Evolutionary conservation across 2,797 vertebrate genomes (phyloP).

Genomic region (Passerculus sandwichensis): DNA sequence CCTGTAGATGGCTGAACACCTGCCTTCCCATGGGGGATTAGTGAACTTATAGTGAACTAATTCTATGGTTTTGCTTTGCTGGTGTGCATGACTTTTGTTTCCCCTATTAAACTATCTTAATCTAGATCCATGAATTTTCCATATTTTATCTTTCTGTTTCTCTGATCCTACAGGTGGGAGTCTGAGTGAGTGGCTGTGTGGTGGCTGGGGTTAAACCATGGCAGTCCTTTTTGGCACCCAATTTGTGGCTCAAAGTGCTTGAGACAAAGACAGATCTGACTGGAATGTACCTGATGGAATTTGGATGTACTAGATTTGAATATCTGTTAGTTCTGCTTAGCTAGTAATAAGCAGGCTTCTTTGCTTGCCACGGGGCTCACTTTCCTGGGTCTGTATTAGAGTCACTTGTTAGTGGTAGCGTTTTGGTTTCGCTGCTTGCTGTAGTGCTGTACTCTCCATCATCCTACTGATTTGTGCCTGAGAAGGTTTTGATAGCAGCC

Average conservation of each 20-base stretch:
- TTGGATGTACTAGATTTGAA: neutral
- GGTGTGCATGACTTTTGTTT: neutral
- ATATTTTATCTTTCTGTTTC: neutral
- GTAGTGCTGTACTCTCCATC: neutral
- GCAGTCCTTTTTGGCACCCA: neutral
- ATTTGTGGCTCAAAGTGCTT: neutral
- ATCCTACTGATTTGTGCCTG: neutral
- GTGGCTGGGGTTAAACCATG: neutral
- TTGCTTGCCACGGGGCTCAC: neutral
- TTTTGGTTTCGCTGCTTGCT: accelerated
- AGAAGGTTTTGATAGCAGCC: neutral
- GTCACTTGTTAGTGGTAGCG: neutral
- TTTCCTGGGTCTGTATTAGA: neutral
- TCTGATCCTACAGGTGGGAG: accelerated
- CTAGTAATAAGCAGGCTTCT: neutral
- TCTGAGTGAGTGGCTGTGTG: neutral
- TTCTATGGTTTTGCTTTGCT: neutral
- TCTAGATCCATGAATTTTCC: neutral
- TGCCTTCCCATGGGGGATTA: neutral
- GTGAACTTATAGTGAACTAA: neutral
- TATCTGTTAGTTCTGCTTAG: neutral
- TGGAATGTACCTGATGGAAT: accelerated
- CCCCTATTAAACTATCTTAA: neutral
- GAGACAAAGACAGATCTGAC: neutral
- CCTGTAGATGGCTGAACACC: neutral